phyloP scores from a whole-genome alignment of 2,797 vertebrate genomes.

The Coregonus suidteri region DNA sequence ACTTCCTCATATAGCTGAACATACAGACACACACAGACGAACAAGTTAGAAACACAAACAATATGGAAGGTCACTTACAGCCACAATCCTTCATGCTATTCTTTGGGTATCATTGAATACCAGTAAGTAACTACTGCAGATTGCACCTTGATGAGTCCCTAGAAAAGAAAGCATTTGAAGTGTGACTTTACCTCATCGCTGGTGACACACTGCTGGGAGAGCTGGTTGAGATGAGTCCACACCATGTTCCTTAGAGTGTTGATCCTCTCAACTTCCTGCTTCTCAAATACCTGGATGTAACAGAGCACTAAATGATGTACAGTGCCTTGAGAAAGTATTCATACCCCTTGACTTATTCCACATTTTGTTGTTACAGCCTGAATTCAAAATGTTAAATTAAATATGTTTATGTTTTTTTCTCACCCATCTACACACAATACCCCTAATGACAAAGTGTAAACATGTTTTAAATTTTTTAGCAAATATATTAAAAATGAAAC shows the following conservation, averaged over 20 bases:
- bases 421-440: no score
- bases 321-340: no score
- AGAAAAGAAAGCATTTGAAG: not conserved
- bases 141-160: not conserved
- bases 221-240: constrained; percentile 93
- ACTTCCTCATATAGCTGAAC: constrained; percentile 91
- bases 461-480: no score
- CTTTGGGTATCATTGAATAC: not conserved
- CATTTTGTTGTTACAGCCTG: no score
- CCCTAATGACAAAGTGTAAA: no score
- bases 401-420: no score
- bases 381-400: no score
- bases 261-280: constrained; percentile 87
- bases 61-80: not conserved
- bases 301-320: not conserved
- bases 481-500: no score
- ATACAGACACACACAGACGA: constrained; percentile 25
- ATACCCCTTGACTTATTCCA: no score
- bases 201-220: constrained; percentile 89
- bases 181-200: constrained; percentile 81
- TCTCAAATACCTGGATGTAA: constrained; percentile 81
- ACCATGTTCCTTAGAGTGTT: constrained; percentile 83
- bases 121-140: no score
- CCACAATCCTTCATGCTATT: not conserved
- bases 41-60: constrained; percentile 12